phyloP scores from a whole-genome alignment of 2,888 invertebrate species.

The Epinotia bilunana region DNA sequence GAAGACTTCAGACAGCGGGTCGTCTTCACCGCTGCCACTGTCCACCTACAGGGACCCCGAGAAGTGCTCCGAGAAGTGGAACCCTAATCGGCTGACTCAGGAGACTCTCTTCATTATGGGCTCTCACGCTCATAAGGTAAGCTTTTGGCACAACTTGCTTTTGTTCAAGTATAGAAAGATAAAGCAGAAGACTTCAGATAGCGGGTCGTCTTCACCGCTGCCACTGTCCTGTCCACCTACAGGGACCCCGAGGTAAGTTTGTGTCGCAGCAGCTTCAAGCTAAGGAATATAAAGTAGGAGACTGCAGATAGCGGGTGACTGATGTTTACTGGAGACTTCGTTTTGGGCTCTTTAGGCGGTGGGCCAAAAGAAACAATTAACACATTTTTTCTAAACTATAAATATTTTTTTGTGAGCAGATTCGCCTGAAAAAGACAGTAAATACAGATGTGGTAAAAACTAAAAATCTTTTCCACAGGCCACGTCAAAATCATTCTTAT shows the following conservation, averaged over 20 bases:
- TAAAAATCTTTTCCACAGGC: too few relatives aligned
- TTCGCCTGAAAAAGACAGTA: too few relatives aligned
- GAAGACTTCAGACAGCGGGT: conserved; percentile 60
- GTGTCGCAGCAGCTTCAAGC: too few relatives aligned
- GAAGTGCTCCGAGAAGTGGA: conserved; percentile 90
- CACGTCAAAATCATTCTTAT: too few relatives aligned
- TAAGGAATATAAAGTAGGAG: too few relatives aligned
- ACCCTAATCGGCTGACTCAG: conserved; percentile 87
- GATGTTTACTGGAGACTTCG: too few relatives aligned
- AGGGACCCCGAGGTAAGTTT: conserved; percentile 76
- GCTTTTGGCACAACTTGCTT: too few relatives aligned
- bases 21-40: conserved; percentile 69
- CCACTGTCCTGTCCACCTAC: conserved; percentile 79
- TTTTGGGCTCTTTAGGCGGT: too few relatives aligned
- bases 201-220: conserved; percentile 68
- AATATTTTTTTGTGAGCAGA: conserved; percentile 53
- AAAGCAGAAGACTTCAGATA: conserved; percentile 53
- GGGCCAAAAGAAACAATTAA: too few relatives aligned
- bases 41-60: conserved; percentile 84
- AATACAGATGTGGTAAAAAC: too few relatives aligned
- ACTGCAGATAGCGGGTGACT: conserved; percentile 60
- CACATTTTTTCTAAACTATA: too few relatives aligned
- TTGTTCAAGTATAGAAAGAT: too few relatives aligned
- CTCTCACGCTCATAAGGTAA: conserved; percentile 86
- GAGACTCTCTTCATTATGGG: conserved; percentile 93